phyloP scores from a whole-genome alignment of 2,113 vertebrate genomes.

The Pseudonaja textilis region DNA sequence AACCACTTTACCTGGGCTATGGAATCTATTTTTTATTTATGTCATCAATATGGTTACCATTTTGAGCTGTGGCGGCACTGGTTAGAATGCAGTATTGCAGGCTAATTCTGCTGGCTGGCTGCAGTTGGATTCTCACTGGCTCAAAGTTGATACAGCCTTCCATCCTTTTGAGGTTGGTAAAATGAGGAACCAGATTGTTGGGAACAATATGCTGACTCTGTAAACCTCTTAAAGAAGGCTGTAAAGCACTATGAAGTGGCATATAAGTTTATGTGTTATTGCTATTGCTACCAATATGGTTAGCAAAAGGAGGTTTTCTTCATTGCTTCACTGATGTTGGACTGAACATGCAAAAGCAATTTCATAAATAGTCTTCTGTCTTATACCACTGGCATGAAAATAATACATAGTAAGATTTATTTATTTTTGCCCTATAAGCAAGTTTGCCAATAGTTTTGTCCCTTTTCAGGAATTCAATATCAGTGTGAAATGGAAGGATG shows the following conservation, averaged over 20 bases:
- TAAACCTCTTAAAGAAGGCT: neutral
- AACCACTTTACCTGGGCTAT: neutral
- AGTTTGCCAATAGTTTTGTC: neutral
- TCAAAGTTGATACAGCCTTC: neutral
- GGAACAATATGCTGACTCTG: too few relatives aligned
- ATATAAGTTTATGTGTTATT: neutral
- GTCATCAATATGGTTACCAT: neutral
- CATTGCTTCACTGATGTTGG: neutral
- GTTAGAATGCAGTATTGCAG: neutral
- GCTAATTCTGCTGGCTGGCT: neutral
- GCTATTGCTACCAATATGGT: neutral
- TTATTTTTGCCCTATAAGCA: neutral
- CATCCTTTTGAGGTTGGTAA: neutral
- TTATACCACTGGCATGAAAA: neutral
- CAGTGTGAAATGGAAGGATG: neutral
- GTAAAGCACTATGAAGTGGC: neutral
- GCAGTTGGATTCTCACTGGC: neutral
- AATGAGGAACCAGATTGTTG: neutral
- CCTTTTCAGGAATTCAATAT: neutral
- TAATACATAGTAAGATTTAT: neutral
- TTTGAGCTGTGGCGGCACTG: neutral
- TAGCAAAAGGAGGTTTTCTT: neutral
- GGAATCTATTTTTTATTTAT: neutral
- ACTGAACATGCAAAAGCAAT: neutral
- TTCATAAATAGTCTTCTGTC: neutral